Base-by-base conservation (phyloP, 1,140 invertebrate species). In the Sipha flava region DNA sequence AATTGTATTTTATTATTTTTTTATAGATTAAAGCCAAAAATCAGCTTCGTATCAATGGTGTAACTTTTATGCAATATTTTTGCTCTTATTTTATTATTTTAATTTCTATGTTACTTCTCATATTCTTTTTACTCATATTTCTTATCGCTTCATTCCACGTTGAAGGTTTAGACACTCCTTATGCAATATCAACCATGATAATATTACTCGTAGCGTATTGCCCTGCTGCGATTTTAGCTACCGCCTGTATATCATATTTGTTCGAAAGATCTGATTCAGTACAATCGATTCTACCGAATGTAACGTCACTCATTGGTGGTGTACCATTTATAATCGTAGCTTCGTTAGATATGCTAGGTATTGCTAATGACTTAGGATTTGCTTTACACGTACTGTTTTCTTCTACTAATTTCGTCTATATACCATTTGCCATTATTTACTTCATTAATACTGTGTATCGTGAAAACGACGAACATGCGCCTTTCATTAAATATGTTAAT, bases 241-340 rank as follows among this genome's bases (percentile, higher is more conserved):
- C 90, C 45, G 91, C 93, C 0, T 90, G 90, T 83, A 85, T 92
- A 1, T 93, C 92, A 29, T 95, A 94, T 82, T 87, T 92, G 23
- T 95, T 96, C 84, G 90, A 93, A 82, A 92, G 91, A 83, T 90
- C 90, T 87, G 93, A 95, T 83, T 92, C 92, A 3, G 92, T 93
- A 1, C 91, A 93, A 81, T 91, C 90, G 29, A 90, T 93, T 80
- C 87, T 93, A 83, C 92, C 92, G 0, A 93, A 92, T 82, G 89
- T 93, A n/a, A 90, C 89, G 1, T 91, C 91, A 0, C 91, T 91
- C 85, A 85, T 92, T 77, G 92, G 92, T 3, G 88, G 92, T 47
- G 88, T 94, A 80, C 92, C 93, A 0, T 94, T 93, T 83, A 85
- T 91, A 21, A 82, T 94, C 34, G 89, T 94, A 9, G 88, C 89